A percentile compares a stretch with the other conserved stretches of the same genome.
Evolutionary conservation across 2,888 invertebrate genomes (phyloP).

Genomic region (Eupithecia tripunctaria): DNA sequence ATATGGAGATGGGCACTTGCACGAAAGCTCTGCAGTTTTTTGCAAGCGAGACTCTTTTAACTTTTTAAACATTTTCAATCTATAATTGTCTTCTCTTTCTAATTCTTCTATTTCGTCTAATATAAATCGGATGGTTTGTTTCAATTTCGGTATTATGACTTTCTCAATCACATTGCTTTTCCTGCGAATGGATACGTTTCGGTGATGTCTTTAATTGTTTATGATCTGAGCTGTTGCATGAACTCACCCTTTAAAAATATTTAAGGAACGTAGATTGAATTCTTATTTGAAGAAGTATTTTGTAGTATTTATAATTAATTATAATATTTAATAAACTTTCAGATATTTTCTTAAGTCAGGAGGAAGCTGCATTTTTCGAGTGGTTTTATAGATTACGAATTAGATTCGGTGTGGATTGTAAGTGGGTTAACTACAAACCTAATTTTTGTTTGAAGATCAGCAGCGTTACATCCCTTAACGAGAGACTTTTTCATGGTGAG

Average conservation of each 20-base stretch:
- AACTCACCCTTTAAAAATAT: constrained; percentile 2
- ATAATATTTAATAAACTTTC: neutral
- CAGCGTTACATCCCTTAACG: neutral
- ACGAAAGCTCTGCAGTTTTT: neutral
- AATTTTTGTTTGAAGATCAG: neutral
- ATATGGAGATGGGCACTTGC: constrained; percentile 13
- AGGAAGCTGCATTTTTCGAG: neutral
- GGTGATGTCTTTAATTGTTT: constrained; percentile 20
- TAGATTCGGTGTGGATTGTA: neutral
- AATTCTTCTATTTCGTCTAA: constrained; percentile 53
- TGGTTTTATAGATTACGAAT: neutral
- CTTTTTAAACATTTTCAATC: constrained; percentile 56
- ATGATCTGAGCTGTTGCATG: constrained; percentile 15
- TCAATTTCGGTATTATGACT: constrained; percentile 53
- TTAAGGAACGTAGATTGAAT: neutral
- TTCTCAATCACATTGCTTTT: constrained; percentile 55
- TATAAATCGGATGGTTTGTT: constrained; percentile 50
- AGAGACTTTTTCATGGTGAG: too few relatives aligned
- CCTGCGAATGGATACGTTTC: constrained; percentile 45
- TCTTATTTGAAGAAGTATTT: neutral
- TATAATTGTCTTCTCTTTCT: constrained; percentile 54
- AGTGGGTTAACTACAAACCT: neutral
- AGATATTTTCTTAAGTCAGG: neutral
- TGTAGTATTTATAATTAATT: neutral
- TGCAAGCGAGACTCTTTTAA: constrained; percentile 37